phyloP scores from a whole-genome alignment of 1,140 invertebrate genomes.

The Cephus cinctus region DNA sequence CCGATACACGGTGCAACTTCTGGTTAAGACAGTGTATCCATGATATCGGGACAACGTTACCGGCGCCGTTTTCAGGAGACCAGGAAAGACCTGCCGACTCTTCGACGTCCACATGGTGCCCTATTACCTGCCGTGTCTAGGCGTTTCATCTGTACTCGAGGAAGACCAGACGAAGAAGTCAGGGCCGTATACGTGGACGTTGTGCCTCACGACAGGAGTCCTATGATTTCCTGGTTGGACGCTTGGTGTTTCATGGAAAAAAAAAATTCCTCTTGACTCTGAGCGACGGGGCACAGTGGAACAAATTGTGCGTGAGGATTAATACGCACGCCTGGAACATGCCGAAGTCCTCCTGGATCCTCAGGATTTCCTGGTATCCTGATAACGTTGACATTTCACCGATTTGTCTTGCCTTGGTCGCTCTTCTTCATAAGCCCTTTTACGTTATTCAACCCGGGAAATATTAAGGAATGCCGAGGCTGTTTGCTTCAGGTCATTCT shows the following conservation, averaged over 20 bases:
- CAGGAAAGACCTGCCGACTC: too few species aligned
- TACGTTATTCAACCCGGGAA: neutral
- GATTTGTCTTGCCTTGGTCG: slow-evolving; percentile 36
- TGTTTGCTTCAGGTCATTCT: too few species aligned
- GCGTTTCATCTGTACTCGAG: too few species aligned
- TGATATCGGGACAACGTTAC: slow-evolving; percentile 24
- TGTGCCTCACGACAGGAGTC: too few species aligned
- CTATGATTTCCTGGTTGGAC: too few species aligned
- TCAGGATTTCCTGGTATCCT: slow-evolving; percentile 37
- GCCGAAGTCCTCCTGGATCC: neutral
- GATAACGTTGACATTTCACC: slow-evolving; percentile 37
- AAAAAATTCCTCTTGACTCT: too few species aligned
- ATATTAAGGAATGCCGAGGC: slow-evolving; percentile 7
- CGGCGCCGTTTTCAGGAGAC: slow-evolving; percentile 27
- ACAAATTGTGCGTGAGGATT: too few species aligned
- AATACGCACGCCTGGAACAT: slow-evolving; percentile 5
- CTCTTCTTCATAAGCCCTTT: neutral
- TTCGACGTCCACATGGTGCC: slow-evolving; percentile 20
- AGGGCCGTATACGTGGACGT: too few species aligned
- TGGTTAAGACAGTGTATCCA: slow-evolving; percentile 1
- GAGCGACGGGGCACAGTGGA: too few species aligned
- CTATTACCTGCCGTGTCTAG: slow-evolving; percentile 22
- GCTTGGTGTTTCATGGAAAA: too few species aligned
- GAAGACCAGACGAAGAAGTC: too few species aligned
- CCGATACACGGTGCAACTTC: neutral